Evolutionary conservation across 2,888 invertebrate species (phyloP).

Genomic region (Stictocephala bisonia): DNA sequence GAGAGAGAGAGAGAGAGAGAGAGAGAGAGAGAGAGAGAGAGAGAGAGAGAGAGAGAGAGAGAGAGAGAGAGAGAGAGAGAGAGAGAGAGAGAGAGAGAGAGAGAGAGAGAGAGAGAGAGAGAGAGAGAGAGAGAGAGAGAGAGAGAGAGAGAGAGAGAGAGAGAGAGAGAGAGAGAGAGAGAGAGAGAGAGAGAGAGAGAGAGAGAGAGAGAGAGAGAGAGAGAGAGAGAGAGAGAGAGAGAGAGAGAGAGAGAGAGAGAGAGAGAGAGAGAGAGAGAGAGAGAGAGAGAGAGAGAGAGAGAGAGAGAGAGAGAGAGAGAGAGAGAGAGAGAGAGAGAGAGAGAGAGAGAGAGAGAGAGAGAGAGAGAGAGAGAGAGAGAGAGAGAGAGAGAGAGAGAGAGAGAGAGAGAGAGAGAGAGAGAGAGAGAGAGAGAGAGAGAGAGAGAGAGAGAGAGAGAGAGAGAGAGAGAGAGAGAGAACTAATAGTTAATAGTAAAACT

Average conservation of each 20-base stretch:
- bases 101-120: background rate
- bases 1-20: conserved; percentile 2
- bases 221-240: conserved; percentile 5
- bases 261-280: conserved; percentile 32
- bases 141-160: conserved; percentile 25
- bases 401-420: too few relatives aligned
- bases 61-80: conserved; percentile 22
- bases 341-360: too few relatives aligned
- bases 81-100: conserved; percentile 19
- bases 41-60: background rate
- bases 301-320: conserved; percentile 10
- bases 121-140: background rate
- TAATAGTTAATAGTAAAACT: too few relatives aligned
- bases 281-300: background rate
- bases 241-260: conserved; percentile 28
- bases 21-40: conserved; percentile 5
- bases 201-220: background rate
- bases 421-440: too few relatives aligned
- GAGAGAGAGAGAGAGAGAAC: too few relatives aligned
- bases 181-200: background rate
- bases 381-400: too few relatives aligned
- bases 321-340: too few relatives aligned
- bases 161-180: conserved; percentile 34
- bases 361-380: too few relatives aligned
- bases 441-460: too few relatives aligned